Evolutionary conservation across 2,888 invertebrate species (phyloP), one percentile per base, ranked within the genome.

Genomic region (Epistrophella euchroma): DNA sequence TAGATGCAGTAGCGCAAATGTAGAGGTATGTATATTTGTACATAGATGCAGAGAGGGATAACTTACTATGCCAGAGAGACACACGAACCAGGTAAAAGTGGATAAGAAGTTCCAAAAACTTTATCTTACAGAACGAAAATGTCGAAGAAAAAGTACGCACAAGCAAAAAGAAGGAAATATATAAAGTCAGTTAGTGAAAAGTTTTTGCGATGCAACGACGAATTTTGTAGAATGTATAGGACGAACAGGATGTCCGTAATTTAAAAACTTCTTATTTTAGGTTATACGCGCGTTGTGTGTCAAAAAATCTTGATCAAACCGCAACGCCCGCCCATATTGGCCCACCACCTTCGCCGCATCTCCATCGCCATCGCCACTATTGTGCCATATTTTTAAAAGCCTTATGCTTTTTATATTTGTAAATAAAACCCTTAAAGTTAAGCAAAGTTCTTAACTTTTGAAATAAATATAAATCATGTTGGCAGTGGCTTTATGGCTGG

Each of bases 31-130:
- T n/a, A 28, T 2, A 17, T 5, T 7, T 7, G n/a, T n/a, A n/a
- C n/a, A n/a, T n/a, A 17, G 11, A 68, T 11, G 25, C 15, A 2
- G 10, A 2, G 10, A 68, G 17, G 13, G 17, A 64, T 11, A 28
- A 28, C 64, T 72, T 64, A 32, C 32, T 32, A 37, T 50, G 9
- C 45, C 60, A 45, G 40, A 45, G 40, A 73, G 19, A 73, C 40
- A 60, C 62, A 43, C 52, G 35, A 25, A 52, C 10, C 45, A 62
- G 83, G 70, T 70, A 78, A 47, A 78, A 47, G n/a, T 28, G 79
- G 66, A 75, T 75, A 71, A 84, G 50, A 71, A 84, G 50, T 52
- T 50, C 17, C 45, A 40, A 81, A 84, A 85, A 68, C 72, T 81
- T 85, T 85, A 17, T 58, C 74, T 66, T 75, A n/a, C n/a, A 6